Evolutionary conservation across 2,113 vertebrate species (phyloP).

Genomic region (Crypturellus undulatus): DNA sequence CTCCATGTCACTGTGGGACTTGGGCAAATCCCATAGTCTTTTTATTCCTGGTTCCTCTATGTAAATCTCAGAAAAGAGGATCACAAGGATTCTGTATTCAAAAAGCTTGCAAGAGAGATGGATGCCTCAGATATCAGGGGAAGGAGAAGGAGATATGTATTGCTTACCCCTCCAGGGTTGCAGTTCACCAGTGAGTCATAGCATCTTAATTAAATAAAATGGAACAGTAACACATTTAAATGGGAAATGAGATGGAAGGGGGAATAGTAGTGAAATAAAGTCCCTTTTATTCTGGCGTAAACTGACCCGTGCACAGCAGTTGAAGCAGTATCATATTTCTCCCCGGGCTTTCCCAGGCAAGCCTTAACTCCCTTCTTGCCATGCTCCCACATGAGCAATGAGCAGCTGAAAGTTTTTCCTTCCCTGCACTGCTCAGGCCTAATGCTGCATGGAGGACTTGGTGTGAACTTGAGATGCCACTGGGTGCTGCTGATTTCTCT

Average conservation of each 20-base stretch:
- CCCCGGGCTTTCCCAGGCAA: background rate
- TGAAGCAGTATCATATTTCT: background rate
- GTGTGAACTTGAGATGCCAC: background rate
- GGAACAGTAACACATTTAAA: background rate
- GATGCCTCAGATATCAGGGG: background rate
- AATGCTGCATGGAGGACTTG: background rate
- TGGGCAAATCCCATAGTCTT: background rate
- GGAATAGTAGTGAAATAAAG: background rate
- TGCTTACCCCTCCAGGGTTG: background rate
- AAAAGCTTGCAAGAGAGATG: background rate
- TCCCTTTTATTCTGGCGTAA: background rate
- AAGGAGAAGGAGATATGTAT: background rate
- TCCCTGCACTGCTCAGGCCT: background rate
- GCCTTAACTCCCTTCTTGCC: background rate
- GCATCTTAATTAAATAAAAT: background rate
- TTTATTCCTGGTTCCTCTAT: background rate
- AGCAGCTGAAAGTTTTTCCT: background rate
- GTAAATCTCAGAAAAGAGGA: background rate
- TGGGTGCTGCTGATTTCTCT: background rate
- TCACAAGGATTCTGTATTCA: background rate
- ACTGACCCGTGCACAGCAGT: background rate
- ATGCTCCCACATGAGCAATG: background rate
- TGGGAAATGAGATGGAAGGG: background rate
- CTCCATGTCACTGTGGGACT: background rate
- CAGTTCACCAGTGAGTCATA: background rate